These are phyloP conservation scores for Pristionchus exspectatus DNA, from an alignment of 2,888 invertebrate genomes.

Conservation along the genomic window DNA sequence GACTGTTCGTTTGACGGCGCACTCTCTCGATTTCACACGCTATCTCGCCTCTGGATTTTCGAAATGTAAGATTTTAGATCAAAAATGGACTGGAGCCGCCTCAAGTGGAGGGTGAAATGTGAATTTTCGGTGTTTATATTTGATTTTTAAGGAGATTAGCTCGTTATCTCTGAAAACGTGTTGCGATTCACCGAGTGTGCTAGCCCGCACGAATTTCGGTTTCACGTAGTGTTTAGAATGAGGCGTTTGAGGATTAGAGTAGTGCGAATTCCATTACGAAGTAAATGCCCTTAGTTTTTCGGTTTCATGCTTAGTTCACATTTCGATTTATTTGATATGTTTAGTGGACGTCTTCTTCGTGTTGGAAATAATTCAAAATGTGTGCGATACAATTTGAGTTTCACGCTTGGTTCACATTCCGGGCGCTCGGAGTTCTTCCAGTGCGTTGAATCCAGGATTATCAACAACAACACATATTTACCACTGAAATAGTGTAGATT, in stretches of 20 bases:
- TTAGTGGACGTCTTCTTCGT: no score
- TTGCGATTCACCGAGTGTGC: not conserved
- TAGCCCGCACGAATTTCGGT: not conserved
- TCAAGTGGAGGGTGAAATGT: conserved; percentile 36
- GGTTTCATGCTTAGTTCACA: not conserved
- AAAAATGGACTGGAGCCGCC: not conserved
- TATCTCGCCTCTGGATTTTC: conserved; percentile 1
- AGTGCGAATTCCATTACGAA: not conserved
- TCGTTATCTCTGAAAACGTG: not conserved
- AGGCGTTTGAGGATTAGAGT: not conserved
- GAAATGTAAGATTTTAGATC: conserved; percentile 17
- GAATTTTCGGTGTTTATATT: not conserved
- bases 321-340: not conserved
- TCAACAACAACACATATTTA: no score
- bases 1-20: not conserved
- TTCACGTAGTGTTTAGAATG: not conserved
- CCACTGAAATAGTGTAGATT: no score
- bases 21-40: conserved; percentile 9
- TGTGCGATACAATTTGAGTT: not conserved
- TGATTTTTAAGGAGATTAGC: no score
- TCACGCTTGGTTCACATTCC: not conserved
- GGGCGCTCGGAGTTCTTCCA: not conserved
- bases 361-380: not conserved
- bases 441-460: no score
- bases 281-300: no score